phyloP scores from a whole-genome alignment of 2,888 invertebrate genomes.

The Anaspis maculata region DNA sequence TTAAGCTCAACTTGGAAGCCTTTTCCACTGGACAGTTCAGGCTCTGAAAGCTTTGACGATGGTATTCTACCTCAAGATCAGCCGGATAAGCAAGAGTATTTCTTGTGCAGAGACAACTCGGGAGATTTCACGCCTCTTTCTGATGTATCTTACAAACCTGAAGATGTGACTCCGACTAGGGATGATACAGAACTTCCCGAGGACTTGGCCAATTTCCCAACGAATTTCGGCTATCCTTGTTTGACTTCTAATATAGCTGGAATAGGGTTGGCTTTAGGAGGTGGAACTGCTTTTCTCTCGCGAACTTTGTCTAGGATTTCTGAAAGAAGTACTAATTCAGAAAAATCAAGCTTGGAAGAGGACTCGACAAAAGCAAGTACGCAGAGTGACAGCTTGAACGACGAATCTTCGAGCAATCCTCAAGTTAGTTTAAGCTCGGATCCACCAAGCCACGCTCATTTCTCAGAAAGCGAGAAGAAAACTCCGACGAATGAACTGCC shows the following conservation, averaged over 20 bases:
- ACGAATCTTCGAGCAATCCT: slow-evolving; percentile 80
- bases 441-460: slow-evolving; percentile 65
- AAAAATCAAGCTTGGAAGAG: slow-evolving; percentile 78
- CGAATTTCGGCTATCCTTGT: slow-evolving; percentile 64
- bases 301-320: slow-evolving; percentile 80
- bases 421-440: slow-evolving; percentile 80
- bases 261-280: slow-evolving; percentile 51
- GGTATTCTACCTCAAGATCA: slow-evolving; percentile 72
- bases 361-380: slow-evolving; percentile 81
- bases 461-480: slow-evolving; percentile 43
- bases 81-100: slow-evolving; percentile 45
- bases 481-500: slow-evolving; percentile 27
- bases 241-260: slow-evolving; percentile 47
- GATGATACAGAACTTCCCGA: slow-evolving; percentile 65
- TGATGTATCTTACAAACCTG: slow-evolving; percentile 37
- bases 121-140: slow-evolving; percentile 32
- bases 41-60: slow-evolving; percentile 79
- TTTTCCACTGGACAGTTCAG: slow-evolving; percentile 77
- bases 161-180: slow-evolving; percentile 48
- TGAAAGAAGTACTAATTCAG: slow-evolving; percentile 80
- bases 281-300: slow-evolving; percentile 58
- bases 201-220: slow-evolving; percentile 67
- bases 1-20: slow-evolving; percentile 75
- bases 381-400: slow-evolving; percentile 74
- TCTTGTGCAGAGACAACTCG: slow-evolving; percentile 35